Conservation (phyloP, 2,113 vertebrate genomes). For the Cochlearius cochlearius region DNA sequence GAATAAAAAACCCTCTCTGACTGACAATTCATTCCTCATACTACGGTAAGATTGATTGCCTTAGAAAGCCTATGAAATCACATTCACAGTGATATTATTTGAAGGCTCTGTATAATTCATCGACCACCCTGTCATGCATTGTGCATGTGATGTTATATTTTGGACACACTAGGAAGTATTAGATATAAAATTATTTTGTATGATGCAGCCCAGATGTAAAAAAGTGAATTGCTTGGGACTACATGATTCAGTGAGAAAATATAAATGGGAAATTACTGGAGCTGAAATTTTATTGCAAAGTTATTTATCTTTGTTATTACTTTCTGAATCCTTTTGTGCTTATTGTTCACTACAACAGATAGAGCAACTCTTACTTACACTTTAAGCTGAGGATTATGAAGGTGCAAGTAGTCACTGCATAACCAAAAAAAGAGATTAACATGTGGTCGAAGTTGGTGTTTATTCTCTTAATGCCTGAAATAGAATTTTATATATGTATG, state of each 20-base stretch:
- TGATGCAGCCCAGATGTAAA: slow-evolving; percentile 1
- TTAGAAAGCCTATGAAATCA: not conserved
- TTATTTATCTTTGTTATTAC: slow-evolving; percentile 77
- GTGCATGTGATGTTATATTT: not conserved
- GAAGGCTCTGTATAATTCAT: not conserved
- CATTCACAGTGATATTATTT: not conserved
- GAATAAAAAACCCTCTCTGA: not conserved
- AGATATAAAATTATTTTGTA: slow-evolving; percentile 55
- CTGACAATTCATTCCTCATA: not conserved
- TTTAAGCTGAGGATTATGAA: slow-evolving; percentile 47
- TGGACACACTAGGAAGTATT: slow-evolving; percentile 37
- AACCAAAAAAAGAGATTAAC: not conserved
- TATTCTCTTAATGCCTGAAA: not conserved
- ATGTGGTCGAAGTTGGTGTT: not conserved
- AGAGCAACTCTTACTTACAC: slow-evolving; percentile 37
- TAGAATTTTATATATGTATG: not conserved
- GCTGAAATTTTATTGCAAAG: slow-evolving; percentile 74
- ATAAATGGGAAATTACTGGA: slow-evolving; percentile 78
- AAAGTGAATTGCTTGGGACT: slow-evolving; percentile 36
- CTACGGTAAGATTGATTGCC: not conserved
- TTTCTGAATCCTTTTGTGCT: slow-evolving; percentile 67
- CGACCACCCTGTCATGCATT: not conserved
- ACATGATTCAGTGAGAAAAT: slow-evolving; percentile 70
- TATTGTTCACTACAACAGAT: slow-evolving; percentile 11
- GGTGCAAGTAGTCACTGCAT: not conserved